Percentiles rank a stretch among this genome's conserved stretches.
Evolutionary conservation across 2,888 invertebrate genomes (phyloP).

Genomic region (Eupithecia tripunctaria): DNA sequence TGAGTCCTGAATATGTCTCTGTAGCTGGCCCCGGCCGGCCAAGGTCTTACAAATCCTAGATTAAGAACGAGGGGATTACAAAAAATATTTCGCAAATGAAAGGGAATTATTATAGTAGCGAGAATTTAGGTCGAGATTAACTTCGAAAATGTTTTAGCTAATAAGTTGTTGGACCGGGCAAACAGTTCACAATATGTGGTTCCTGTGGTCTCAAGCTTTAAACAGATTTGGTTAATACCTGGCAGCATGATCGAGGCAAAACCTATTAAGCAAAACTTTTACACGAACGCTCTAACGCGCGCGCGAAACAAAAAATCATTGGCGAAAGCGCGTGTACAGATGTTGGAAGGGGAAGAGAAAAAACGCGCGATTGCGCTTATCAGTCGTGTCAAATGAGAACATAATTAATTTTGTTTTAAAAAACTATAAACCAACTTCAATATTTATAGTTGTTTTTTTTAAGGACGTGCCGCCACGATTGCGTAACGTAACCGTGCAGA

Average conservation of each 20-base stretch:
- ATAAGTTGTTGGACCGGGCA: not conserved
- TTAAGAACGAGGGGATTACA: slow-evolving; percentile 21
- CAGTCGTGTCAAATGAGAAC: no score
- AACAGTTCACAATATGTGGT: not conserved
- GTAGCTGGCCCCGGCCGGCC: slow-evolving; percentile 7
- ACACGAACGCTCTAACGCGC: no score
- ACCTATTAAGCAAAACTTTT: no score
- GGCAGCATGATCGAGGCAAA: not conserved
- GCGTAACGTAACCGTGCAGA: no score
- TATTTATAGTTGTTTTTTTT: no score
- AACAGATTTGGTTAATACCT: not conserved
- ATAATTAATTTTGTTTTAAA: no score
- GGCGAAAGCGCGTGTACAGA: no score
- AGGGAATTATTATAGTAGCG: slow-evolving; percentile 11
- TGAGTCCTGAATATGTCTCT: not conserved
- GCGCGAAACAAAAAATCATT: no score
- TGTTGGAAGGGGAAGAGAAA: no score
- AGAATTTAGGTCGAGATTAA: slow-evolving; percentile 6
- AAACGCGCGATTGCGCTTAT: no score
- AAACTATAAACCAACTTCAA: no score
- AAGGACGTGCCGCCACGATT: no score
- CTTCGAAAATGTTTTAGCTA: not conserved
- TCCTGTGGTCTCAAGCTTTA: not conserved
- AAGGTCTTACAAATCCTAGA: slow-evolving; percentile 20
- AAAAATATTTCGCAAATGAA: slow-evolving; percentile 21